phyloP scores from a whole-genome alignment of 2,113 vertebrate genomes.

The Pedionomus torquatus region DNA sequence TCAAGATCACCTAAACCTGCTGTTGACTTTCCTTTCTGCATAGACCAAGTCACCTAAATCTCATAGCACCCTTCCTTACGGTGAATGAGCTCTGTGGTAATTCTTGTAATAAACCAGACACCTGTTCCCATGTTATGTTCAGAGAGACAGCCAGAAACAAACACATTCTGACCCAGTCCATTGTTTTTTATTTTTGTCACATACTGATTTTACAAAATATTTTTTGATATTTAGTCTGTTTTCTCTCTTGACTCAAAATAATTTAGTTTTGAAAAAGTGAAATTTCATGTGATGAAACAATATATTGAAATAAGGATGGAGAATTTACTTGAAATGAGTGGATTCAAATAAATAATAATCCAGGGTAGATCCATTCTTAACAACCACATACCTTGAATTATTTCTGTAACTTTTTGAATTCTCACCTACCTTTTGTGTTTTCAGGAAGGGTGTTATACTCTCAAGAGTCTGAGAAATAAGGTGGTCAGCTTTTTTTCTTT shows the following conservation, averaged over 20 bases:
- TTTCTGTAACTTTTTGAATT: not conserved
- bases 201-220: not conserved
- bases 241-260: not conserved
- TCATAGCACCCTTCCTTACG: not conserved
- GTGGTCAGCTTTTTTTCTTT: not conserved
- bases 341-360: not conserved
- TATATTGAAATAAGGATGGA: not conserved
- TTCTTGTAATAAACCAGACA: not conserved
- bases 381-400: not conserved
- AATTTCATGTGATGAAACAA: not conserved
- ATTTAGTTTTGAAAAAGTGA: not conserved
- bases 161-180: not conserved
- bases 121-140: not conserved
- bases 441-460: not conserved
- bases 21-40: not conserved
- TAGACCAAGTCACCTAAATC: not conserved
- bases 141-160: not conserved
- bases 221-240: not conserved
- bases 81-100: not conserved
- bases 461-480: not conserved
- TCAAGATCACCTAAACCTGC: not conserved
- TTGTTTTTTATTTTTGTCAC: not conserved
- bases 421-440: not conserved
- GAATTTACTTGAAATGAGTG: not conserved
- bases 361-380: not conserved